Conservation (phyloP, 2,797 vertebrate species). For the Sciurus carolinensis region DNA sequence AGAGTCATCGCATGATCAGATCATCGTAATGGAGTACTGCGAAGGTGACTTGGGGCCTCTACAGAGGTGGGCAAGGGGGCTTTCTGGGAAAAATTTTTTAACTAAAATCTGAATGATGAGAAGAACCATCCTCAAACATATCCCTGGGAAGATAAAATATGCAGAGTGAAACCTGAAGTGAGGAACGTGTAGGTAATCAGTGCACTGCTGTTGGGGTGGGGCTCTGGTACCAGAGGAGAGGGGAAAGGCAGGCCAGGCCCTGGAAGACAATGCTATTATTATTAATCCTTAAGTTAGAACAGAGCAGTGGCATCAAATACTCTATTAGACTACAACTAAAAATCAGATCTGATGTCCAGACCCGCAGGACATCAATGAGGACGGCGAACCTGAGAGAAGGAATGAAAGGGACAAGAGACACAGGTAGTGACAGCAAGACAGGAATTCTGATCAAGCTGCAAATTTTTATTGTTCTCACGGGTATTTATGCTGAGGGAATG, state of each 20-base stretch:
- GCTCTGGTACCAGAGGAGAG: fast-evolving
- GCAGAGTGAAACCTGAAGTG: not conserved
- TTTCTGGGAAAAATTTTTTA: not conserved
- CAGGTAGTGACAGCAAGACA: too few relatives aligned
- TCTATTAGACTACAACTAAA: not conserved
- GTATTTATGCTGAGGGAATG: too few relatives aligned
- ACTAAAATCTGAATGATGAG: not conserved
- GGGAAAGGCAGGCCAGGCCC: not conserved
- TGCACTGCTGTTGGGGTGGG: fast-evolving
- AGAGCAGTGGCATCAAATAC: not conserved
- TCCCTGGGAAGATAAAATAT: not conserved
- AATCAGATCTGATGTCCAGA: not conserved
- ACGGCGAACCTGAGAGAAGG: too few relatives aligned
- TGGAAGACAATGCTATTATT: not conserved
- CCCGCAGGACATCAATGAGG: too few relatives aligned
- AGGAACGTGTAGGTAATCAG: too few relatives aligned
- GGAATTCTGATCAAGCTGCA: too few relatives aligned
- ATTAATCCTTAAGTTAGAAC: not conserved
- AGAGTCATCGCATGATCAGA: not conserved
- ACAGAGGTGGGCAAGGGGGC: not conserved
- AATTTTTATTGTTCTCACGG: too few relatives aligned
- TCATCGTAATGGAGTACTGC: not conserved
- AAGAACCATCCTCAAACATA: not conserved
- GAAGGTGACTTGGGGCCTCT: not conserved
- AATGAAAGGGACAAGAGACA: too few relatives aligned